Base-by-base conservation (phyloP, 1,140 invertebrate genomes). In the Oncopodura yosiiana region DNA sequence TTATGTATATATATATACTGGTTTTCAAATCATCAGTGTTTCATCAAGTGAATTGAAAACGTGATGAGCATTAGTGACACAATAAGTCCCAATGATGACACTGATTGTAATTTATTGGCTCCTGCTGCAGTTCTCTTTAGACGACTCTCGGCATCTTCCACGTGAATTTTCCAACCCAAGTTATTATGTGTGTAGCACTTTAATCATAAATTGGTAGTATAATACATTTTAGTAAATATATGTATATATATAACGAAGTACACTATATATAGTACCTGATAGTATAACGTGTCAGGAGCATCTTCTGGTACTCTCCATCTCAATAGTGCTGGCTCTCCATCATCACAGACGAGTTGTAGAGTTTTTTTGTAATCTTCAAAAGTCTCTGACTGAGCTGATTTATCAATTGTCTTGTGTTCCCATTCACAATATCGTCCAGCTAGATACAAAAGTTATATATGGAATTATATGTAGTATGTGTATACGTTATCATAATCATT, bases 171-270 rank as follows among this genome's bases (percentile, higher is more conserved):
- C 86, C 88, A 93, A 8, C 92, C 92, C 39, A 95, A 77, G 69
- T 91, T 86, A 51, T 82, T 86, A 71, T 94, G 88, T 5, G 81
- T 82, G 70, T 88, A 94, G 71, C 90, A 94, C 89, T 96, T 73
- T 3, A 77, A 75, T 43, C 9, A 61, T 58, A 61, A 57, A 23
- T 26, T 19, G 12, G 16, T 2, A 42, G 8, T 30, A 30, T 36
- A 39, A 51, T 0, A 38, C 9, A 12, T 12, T 39, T 38, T 16
- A 30, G 16, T 16, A 56, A 56, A 27, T 16, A 36, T 45, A 48
- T 58, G 51, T 36, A 45, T 18, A 38, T 34, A 56, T 41, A 57
- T 30, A 42, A 36, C 42, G 36, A 12, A 27, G 27, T 12, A 43
- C 26, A 66, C 48, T 68, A n/a, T n/a, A n/a, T n/a, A n/a, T n/a